Base-by-base conservation (phyloP, 2,113 vertebrate species). In the Pandion haliaetus region DNA sequence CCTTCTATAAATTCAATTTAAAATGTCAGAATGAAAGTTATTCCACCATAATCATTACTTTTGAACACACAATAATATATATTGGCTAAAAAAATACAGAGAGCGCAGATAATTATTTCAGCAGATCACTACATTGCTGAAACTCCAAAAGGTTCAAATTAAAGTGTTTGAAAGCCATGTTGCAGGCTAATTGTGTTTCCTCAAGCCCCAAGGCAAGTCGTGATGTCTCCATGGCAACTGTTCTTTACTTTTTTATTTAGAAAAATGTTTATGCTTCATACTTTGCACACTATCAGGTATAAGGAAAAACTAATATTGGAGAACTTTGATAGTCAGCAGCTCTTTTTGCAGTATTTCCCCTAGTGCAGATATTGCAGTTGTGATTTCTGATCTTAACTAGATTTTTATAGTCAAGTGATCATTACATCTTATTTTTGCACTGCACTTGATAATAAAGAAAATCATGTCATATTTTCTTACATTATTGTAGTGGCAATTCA, bases 161-260 rank as follows among this genome's bases (percentile, higher is more conserved):
- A 82, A 90, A 78, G 77, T 84, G 77, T 95, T 93, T 95, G 92
- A 96, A 97, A 97, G 77, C 69, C 25, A 73, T 90, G 72, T 84
- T 93, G 66, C 29, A 77, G 82, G 81, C 86, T 96, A 94, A 95
- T 94, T 96, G 93, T 94, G 77, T 95, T 97, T 93, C 45, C 73
- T 93, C 36, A 26, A 92, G 49, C n/a, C 87, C 78, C 38, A 88
- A 71, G 81, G 55, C 92, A 95, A 29, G 40, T 76, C 80, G 45
- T 69, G 90, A 81, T 69, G 28, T 97, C 87, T 95, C 97, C 93
- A 96, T 96, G 74, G 90, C 62, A 96, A 96, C 95, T 8, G 31
- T 20, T 83, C 58, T 86, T 96, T 91, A 86, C 84, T 86, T 95
- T 96, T 91, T 92, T 86, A 90, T 94, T 97, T 86, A 72, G 74